Base-by-base conservation (phyloP, 2,113 vertebrate genomes). In the Rhea pennata region DNA sequence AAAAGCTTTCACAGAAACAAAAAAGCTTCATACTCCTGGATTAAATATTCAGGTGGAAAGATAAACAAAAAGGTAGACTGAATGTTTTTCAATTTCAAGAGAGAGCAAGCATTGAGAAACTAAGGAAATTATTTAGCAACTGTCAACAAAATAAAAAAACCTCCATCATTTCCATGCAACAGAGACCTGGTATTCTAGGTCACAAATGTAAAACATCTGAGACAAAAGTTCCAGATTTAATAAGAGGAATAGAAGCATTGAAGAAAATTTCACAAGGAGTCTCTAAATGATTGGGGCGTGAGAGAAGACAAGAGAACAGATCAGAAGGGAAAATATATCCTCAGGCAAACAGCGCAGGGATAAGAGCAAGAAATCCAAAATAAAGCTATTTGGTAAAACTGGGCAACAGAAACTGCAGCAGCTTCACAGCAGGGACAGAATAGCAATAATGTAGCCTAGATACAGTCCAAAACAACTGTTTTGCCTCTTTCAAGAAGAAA, bases 201-300 rank as follows among this genome's bases (percentile, higher is more conserved):
- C 69, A 70, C 40, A 50, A 5, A 15, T 59, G 29, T 59, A 33
- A 59, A 59, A 19, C 56, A 33, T 40, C 44, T 66, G 67, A 90
- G 20, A 82, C 50, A 70, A 84, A 56, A 26, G 23, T 92, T 76
- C 58, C 51, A 71, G 36, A 93, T 93, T 53, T 83, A 59, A 87
- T 87, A 58, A 85, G 50, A 74, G 29, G 82, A 80, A 83, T 14
- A 75, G 33, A 17, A 92, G 4, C 24, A 73, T 81, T 91, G 73
- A 78, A 95, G 95, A 79, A 88, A 73, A 87, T 78, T 88, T 94
- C 50, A 91, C 64, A 95, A 80, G 71, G 72, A 93, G 79, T 9
- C 54, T 78, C 39, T 77, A 26, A 74, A 58, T 36, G 36, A 84
- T 21, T 8, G 10, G 5, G 10, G 50, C 22, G 36, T 54, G 33